Evolutionary conservation across 2,113 vertebrate genomes (phyloP).

Genomic region (Halichoerus grypus): DNA sequence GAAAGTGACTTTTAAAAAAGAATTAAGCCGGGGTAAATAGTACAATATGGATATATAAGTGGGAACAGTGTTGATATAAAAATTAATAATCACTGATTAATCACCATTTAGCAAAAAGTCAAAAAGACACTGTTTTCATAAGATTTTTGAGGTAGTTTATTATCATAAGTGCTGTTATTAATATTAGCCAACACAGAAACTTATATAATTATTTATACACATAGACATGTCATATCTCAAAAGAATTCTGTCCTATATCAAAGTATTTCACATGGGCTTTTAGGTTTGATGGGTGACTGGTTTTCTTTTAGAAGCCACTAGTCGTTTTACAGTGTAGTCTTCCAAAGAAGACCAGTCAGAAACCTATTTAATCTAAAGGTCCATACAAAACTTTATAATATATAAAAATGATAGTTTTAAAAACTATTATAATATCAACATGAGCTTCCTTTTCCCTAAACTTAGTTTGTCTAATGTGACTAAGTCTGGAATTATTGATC

Average conservation of each 20-base stretch:
- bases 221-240: background rate
- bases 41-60: background rate
- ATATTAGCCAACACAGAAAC: conserved; percentile 26
- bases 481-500: background rate
- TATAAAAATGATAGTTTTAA: conserved; percentile 25
- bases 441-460: conserved; percentile 26
- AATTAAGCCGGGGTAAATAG: conserved; percentile 72
- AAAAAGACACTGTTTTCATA: conserved; percentile 7
- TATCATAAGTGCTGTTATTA: background rate
- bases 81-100: conserved; percentile 37
- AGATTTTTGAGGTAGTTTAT: background rate
- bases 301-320: conserved; percentile 13
- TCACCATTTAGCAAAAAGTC: conserved; percentile 25
- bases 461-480: background rate
- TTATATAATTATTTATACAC: conserved; percentile 5
- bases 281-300: conserved; percentile 1
- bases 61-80: conserved; percentile 60
- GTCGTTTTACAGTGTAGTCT: background rate
- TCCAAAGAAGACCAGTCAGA: conserved; percentile 1
- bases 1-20: conserved; percentile 55
- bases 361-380: conserved; percentile 29
- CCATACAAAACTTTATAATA: background rate
- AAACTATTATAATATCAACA: background rate
- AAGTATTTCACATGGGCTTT: conserved; percentile 30
- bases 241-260: conserved; percentile 34